Percentiles rank a stretch among this genome's conserved stretches.
Conservation (phyloP, 2,888 invertebrate genomes). For the Drosophila lacicola region DNA sequence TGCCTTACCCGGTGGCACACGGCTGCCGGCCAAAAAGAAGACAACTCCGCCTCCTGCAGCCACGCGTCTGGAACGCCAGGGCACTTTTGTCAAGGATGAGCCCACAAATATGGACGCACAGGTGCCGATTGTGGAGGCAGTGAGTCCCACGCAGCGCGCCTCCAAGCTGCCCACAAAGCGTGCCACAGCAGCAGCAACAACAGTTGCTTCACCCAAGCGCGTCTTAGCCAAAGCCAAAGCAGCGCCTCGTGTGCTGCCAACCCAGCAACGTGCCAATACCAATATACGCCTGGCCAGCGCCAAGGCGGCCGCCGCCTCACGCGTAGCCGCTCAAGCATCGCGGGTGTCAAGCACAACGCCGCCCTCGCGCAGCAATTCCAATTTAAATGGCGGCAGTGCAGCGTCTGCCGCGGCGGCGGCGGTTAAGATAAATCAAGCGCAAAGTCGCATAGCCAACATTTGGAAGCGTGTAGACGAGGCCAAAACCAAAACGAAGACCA, state of each 20-base stretch:
- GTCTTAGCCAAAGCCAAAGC: constrained; percentile 38
- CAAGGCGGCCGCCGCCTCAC: constrained; percentile 70
- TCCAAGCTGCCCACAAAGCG: constrained; percentile 84
- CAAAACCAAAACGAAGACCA: constrained; percentile 58
- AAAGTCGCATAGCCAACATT: constrained; percentile 84
- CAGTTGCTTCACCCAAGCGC: constrained; percentile 56
- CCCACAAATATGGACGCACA: constrained; percentile 82
- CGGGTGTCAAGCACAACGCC: constrained; percentile 83
- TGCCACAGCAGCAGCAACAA: constrained; percentile 23
- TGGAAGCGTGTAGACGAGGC: constrained; percentile 84
- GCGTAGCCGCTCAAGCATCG: constrained; percentile 70
- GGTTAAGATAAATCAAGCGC: constrained; percentile 80
- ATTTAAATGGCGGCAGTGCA: constrained; percentile 68
- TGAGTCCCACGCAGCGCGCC: constrained; percentile 73
- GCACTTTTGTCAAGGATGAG: constrained; percentile 96
- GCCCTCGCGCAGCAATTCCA: constrained; percentile 85
- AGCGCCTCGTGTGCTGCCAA: constrained; percentile 29
- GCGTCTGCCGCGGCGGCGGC: constrained; percentile 62
- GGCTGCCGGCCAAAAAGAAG: constrained; percentile 66
- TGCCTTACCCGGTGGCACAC: constrained; percentile 42
- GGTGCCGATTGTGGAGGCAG: constrained; percentile 83
- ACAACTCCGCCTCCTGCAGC: constrained; percentile 30
- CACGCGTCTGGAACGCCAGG: constrained; percentile 91
- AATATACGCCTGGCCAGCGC: constrained; percentile 79
- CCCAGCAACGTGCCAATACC: constrained; percentile 84